Conservation (phyloP, 2,888 invertebrate genomes). For the Caenorhabditis auriculariae region DNA sequence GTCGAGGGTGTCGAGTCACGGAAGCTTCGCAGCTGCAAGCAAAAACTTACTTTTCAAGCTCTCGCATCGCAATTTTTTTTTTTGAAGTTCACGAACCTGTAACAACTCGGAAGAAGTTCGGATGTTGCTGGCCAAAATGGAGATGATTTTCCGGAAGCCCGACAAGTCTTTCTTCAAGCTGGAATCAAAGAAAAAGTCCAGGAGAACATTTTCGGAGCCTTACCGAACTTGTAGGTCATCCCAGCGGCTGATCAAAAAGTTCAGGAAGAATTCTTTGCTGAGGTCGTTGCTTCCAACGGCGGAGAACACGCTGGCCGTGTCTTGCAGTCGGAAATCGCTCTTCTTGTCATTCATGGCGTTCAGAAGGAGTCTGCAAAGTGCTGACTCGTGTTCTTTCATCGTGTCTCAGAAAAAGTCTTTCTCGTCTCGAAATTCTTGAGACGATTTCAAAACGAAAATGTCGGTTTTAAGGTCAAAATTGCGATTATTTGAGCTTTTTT, state of each 20-base stretch:
- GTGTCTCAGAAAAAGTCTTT: not conserved
- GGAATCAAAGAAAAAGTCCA: too few relatives aligned
- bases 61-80: not conserved
- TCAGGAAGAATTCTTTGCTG: constrained; percentile 49
- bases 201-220: too few relatives aligned
- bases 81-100: not conserved
- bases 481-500: too few relatives aligned
- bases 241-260: constrained; percentile 57
- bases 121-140: not conserved
- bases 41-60: too few relatives aligned
- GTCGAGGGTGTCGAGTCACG: constrained; percentile 35
- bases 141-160: not conserved
- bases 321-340: constrained; percentile 53
- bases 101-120: not conserved
- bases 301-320: constrained; percentile 43
- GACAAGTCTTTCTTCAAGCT: too few relatives aligned
- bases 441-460: too few relatives aligned
- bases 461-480: too few relatives aligned
- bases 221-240: constrained; percentile 48
- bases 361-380: constrained; percentile 41
- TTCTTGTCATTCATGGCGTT: constrained; percentile 45
- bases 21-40: constrained; percentile 40
- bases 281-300: constrained; percentile 39
- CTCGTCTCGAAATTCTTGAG: not conserved
- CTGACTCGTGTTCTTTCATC: not conserved